Evolutionary conservation across 2,113 vertebrate species (phyloP), one percentile per base, ranked within the genome.

Genomic region (Danionella cerebrum): DNA sequence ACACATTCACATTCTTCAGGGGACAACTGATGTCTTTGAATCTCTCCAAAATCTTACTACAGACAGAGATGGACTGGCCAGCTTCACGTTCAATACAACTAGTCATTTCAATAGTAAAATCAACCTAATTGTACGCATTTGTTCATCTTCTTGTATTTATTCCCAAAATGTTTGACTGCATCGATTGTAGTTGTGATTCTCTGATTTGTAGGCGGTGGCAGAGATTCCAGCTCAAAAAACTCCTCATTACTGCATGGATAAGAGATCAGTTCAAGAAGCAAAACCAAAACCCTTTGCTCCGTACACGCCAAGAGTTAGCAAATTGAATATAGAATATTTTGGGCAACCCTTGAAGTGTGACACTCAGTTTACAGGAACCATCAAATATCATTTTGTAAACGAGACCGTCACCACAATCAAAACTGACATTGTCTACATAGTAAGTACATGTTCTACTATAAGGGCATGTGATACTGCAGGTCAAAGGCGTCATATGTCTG

Each of bases 341-440:
- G 42, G 76, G 2, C 1, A 60, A 3, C 3, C 64, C 3, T 62
- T 89, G 19, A 13, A 29, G 24, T 89, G 88, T 59, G 54, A 64
- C 12, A 22, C 0, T 29, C 67, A 80, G 16, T 39, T 62, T 21
- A 1, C 72, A 0, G 60, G 87, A 21, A 62, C 21, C 13, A 58
- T 87, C 63, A 25, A 62, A 4, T 88, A 85, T 58, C 67, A 65
- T 2, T 31, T 88, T 8, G 69, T 77, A 10, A 80, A 78, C 33
- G 86, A 89, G 59, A 67, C 36, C 0, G 4, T 6, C 21, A 16
- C 50, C n/a, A 24, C 27, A 5, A 75, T 67, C 14, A 35, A 38
- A 2, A 53, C 76, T 25, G 73, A 80, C n/a, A 1, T 88, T 13
- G 75, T 85, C 3, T 86, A 83, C 70, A 65, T 82, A 78, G 87